These are phyloP conservation scores for Spilosoma lubricipeda DNA, from an alignment of 2,888 invertebrate species.

Conservation along the genomic window DNA sequence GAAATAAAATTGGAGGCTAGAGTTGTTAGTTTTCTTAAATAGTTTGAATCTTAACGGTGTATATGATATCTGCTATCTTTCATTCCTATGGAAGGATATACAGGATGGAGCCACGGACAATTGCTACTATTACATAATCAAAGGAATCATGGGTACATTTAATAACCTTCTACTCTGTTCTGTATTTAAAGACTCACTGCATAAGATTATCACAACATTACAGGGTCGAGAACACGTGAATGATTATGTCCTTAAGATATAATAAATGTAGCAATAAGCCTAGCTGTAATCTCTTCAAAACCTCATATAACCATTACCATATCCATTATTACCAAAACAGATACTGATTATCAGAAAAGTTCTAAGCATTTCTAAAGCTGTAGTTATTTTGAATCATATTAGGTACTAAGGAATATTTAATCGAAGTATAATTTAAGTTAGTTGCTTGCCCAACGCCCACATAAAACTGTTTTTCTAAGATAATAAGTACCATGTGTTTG, in stretches of 20 bases:
- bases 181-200: not conserved
- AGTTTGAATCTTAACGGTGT: no score
- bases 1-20: not conserved
- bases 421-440: conserved; percentile 2
- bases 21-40: not conserved
- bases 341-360: not conserved
- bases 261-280: not conserved
- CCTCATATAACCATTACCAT: not conserved
- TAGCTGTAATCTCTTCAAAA: not conserved
- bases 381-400: not conserved
- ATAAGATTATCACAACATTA: not conserved
- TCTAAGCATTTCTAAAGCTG: not conserved
- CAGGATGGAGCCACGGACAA: no score
- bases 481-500: conserved; percentile 30
- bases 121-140: not conserved
- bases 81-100: no score
- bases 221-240: not conserved
- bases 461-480: conserved; percentile 45
- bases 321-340: no score
- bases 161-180: no score
- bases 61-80: no score
- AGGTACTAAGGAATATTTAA: conserved; percentile 2
- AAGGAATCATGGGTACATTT: no score
- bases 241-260: no score
- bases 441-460: conserved; percentile 47